Evolutionary conservation across 2,888 invertebrate species (phyloP).

Genomic region (Patella pellucida): DNA sequence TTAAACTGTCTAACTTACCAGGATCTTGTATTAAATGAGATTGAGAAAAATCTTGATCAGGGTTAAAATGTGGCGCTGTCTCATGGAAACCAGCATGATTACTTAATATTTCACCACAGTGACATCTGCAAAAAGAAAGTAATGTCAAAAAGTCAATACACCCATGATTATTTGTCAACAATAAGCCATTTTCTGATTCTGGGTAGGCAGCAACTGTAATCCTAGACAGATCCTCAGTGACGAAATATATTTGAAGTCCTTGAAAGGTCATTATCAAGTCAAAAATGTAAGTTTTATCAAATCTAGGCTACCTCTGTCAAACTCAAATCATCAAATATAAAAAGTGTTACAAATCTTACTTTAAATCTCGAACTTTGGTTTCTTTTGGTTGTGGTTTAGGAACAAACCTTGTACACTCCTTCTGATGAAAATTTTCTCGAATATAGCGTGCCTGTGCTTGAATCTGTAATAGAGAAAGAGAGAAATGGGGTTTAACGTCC

Average conservation of each 20-base stretch:
- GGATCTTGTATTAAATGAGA: background rate
- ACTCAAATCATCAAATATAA: conserved; percentile 13
- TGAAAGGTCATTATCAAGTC: too few relatives aligned
- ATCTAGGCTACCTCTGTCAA: conserved; percentile 33
- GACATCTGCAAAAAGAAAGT: conserved; percentile 30
- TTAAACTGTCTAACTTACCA: too few relatives aligned
- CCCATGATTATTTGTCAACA: background rate
- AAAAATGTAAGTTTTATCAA: too few relatives aligned
- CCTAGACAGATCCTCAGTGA: too few relatives aligned
- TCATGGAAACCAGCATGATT: conserved; percentile 28
- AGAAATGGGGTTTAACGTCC: too few relatives aligned
- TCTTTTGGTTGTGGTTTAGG: conserved; percentile 49
- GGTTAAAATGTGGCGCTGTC: background rate
- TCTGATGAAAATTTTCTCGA: conserved; percentile 46
- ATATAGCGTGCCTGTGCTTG: conserved; percentile 41
- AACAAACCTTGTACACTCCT: conserved; percentile 54
- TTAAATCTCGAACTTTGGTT: conserved; percentile 41
- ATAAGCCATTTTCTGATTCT: too few relatives aligned
- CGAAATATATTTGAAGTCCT: too few relatives aligned
- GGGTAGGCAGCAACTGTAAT: too few relatives aligned
- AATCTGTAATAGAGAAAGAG: too few relatives aligned
- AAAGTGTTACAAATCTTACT: conserved; percentile 36
- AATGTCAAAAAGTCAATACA: background rate
- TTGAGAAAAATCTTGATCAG: background rate
- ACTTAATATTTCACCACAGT: conserved; percentile 41